Conservation (phyloP, 1,140 invertebrate species). For the Piezodorus guildinii region DNA sequence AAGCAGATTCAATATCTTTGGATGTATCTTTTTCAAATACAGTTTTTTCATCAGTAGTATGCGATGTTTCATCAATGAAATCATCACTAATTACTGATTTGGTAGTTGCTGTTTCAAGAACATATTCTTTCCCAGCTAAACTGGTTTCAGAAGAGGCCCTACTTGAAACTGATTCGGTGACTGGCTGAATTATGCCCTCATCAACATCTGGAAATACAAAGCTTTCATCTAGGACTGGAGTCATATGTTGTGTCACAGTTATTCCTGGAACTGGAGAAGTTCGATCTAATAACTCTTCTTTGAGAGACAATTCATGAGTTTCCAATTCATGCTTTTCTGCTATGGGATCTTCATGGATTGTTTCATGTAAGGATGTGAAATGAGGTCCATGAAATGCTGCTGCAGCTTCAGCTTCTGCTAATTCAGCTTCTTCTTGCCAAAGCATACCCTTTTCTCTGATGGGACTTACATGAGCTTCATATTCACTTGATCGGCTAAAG, state of each 20-base stretch:
- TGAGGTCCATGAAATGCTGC: constrained; percentile 38
- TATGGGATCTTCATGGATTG: constrained; percentile 42
- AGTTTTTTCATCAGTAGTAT: constrained; percentile 42
- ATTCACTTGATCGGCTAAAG: constrained; percentile 29
- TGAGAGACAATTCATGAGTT: constrained; percentile 36
- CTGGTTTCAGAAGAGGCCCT: constrained; percentile 45
- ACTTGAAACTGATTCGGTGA: constrained; percentile 46
- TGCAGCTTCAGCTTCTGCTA: constrained; percentile 40
- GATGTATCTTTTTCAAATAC: constrained; percentile 33
- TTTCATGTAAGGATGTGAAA: constrained; percentile 33
- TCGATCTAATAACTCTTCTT: constrained; percentile 36
- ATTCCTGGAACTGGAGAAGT: constrained; percentile 50
- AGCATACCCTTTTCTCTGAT: constrained; percentile 27
- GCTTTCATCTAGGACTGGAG: constrained; percentile 36
- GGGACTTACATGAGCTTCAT: constrained; percentile 30
- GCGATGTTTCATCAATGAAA: constrained; percentile 42
- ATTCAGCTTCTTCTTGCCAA: constrained; percentile 33
- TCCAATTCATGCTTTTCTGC: constrained; percentile 41
- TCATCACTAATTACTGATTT: constrained; percentile 29
- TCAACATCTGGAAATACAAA: constrained; percentile 42
- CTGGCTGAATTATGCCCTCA: constrained; percentile 41
- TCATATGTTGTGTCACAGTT: constrained; percentile 51
- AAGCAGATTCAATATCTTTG: constrained; percentile 42
- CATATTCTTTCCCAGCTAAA: constrained; percentile 49
- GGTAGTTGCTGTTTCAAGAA: constrained; percentile 31